A percentile compares a stretch with the other conserved stretches of the same genome.
These are phyloP conservation scores for Myiopsitta monachus DNA, from an alignment of 2,113 vertebrate genomes.

Conservation along the genomic window DNA sequence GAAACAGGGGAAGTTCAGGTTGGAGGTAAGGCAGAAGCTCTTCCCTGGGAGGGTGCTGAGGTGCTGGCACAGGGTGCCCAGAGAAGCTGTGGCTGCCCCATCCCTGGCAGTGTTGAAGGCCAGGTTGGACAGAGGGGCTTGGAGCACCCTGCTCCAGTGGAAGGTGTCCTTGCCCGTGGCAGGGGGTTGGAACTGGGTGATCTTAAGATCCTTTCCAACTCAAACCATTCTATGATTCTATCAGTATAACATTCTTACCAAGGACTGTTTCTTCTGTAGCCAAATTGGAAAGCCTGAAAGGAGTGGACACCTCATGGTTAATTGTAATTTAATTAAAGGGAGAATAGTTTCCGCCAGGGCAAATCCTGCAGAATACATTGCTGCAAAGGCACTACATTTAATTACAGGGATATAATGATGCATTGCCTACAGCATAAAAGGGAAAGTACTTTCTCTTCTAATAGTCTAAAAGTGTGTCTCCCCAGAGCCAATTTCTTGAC, in stretches of 20 bases:
- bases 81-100: too few relatives aligned
- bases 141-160: not conserved
- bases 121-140: not conserved
- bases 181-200: not conserved
- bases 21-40: too few relatives aligned
- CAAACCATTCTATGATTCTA: not conserved
- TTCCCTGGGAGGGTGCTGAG: too few relatives aligned
- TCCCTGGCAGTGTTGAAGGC: not conserved
- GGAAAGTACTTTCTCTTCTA: not conserved
- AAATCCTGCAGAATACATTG: not conserved
- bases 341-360: not conserved
- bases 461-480: not conserved
- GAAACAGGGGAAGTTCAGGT: too few relatives aligned
- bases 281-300: not conserved
- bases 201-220: not conserved
- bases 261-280: not conserved
- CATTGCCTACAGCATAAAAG: not conserved
- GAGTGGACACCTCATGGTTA: not conserved
- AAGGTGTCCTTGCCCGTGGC: not conserved
- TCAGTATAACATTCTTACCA: not conserved
- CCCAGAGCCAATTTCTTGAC: not conserved
- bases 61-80: too few relatives aligned
- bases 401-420: slow-evolving; percentile 8
- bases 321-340: not conserved
- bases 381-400: not conserved